Conservation (phyloP, 2,113 vertebrate genomes). For the Spilogale gracilis region DNA sequence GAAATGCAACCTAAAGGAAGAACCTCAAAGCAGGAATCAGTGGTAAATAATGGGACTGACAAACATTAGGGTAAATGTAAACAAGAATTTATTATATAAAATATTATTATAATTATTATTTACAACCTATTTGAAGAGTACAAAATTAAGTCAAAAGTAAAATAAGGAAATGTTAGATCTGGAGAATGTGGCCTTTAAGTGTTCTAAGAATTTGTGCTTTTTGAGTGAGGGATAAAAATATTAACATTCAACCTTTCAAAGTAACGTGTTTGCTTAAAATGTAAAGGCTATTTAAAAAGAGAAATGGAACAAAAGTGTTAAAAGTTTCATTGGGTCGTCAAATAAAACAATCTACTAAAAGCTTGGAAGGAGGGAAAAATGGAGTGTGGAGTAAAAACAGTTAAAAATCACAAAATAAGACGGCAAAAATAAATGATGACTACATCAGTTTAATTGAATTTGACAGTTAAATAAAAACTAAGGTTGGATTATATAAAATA, state of each 20-base stretch:
- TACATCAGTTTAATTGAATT: neutral
- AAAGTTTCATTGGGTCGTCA: neutral
- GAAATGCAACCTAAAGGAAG: neutral
- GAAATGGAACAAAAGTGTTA: neutral
- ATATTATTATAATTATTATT: neutral
- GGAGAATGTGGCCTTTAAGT: neutral
- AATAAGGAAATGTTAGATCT: neutral
- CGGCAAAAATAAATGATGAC: conserved; percentile 6
- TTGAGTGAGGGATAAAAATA: neutral
- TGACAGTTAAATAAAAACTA: conserved; percentile 22
- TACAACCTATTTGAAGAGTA: neutral
- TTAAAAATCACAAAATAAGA: neutral
- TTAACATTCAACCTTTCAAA: neutral
- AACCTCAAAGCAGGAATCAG: neutral
- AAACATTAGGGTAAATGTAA: neutral
- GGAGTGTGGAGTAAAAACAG: neutral
- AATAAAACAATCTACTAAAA: neutral
- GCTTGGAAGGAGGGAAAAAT: neutral
- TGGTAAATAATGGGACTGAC: neutral
- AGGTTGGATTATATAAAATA: conserved; percentile 27
- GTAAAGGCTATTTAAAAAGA: neutral
- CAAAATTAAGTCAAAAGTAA: neutral
- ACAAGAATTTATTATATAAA: neutral
- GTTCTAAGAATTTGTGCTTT: conserved; percentile 4
- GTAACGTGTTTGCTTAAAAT: neutral